phyloP scores from a whole-genome alignment of 2,888 invertebrate species.

The Meta bourneti region DNA sequence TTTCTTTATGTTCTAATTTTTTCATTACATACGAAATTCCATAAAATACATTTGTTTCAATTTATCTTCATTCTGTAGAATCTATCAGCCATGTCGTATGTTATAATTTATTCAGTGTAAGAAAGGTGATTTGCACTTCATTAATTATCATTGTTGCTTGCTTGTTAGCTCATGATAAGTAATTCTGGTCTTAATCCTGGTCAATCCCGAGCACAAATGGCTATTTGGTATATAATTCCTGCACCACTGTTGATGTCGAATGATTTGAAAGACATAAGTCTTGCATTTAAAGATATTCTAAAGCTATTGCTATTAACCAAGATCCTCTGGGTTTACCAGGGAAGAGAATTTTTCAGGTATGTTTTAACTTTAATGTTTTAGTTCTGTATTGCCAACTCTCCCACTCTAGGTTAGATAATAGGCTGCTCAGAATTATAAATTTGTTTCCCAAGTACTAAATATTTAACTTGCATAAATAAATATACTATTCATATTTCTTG shows the following conservation, averaged over 20 bases:
- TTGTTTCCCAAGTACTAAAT: too few species aligned
- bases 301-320: conserved; percentile 86
- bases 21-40: too few species aligned
- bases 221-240: conserved; percentile 86
- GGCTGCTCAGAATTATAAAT: too few species aligned
- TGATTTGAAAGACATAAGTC: conserved; percentile 84
- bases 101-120: background rate
- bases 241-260: conserved; percentile 87
- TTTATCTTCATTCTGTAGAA: background rate
- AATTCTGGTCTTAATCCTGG: conserved; percentile 84
- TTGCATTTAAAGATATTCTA: conserved; percentile 84
- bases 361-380: too few species aligned
- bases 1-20: too few species aligned
- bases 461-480: too few species aligned
- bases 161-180: conserved; percentile 82
- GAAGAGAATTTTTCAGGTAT: conserved; percentile 72
- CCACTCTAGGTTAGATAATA: too few species aligned
- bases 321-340: conserved; percentile 86
- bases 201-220: conserved; percentile 86
- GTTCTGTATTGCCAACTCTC: too few species aligned
- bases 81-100: background rate
- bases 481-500: too few species aligned
- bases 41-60: background rate
- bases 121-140: background rate
- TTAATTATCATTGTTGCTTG: background rate